These are phyloP conservation scores for Taurulus bubalis DNA, from an alignment of 2,113 vertebrate genomes.

Conservation along the genomic window DNA sequence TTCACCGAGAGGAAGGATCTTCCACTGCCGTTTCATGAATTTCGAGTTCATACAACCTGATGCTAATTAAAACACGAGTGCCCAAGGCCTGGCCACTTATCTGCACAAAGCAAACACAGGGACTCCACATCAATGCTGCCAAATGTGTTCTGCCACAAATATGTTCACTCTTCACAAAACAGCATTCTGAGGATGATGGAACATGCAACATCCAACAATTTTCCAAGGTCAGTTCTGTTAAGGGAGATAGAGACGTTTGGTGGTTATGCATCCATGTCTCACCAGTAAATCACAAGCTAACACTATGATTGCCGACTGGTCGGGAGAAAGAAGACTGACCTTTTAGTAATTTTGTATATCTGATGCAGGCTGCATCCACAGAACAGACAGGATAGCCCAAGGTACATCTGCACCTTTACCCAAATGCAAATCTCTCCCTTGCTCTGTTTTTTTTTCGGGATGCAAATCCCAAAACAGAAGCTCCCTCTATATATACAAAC, in stretches of 20 bases:
- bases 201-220: background rate
- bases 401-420: conserved; percentile 43
- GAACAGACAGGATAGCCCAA: conserved; percentile 19
- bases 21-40: conserved; percentile 50
- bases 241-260: background rate
- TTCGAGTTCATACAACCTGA: conserved; percentile 66
- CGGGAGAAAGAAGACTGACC: conserved; percentile 28
- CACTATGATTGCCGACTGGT: background rate
- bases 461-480: conserved; percentile 32
- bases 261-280: background rate
- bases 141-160: conserved; percentile 27
- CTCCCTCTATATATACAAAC: background rate
- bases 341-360: conserved; percentile 40
- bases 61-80: conserved; percentile 77
- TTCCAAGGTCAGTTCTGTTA: conserved; percentile 14
- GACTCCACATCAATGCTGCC: conserved; percentile 57
- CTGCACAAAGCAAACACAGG: conserved; percentile 71
- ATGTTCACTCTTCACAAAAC: background rate
- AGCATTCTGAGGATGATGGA: background rate
- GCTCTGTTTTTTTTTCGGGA: background rate
- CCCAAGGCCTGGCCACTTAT: conserved; percentile 74
- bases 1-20: conserved; percentile 58
- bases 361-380: conserved; percentile 26
- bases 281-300: background rate
- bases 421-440: conserved; percentile 23